Conservation (phyloP, 2,113 vertebrate genomes). For the Baryphthengus martii region DNA sequence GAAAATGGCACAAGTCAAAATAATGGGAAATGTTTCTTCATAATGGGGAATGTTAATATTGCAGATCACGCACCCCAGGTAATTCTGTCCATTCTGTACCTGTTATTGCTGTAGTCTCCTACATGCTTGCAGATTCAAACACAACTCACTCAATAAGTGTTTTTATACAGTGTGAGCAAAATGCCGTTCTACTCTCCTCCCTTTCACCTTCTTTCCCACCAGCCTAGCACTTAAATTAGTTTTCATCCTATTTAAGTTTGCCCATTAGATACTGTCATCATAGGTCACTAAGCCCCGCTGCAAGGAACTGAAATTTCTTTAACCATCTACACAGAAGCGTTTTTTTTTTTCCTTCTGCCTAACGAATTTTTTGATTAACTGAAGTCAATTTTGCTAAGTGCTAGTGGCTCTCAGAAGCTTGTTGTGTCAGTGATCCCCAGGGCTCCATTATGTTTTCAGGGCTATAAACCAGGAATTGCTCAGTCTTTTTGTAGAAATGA, state of each 20-base stretch:
- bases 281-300: background rate
- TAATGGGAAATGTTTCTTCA: background rate
- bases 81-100: background rate
- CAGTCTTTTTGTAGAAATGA: constrained; percentile 21
- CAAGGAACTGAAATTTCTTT: background rate
- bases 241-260: background rate
- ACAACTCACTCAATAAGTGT: background rate
- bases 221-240: background rate
- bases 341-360: background rate
- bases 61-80: background rate
- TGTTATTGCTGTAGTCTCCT: background rate
- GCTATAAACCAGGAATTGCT: constrained; percentile 42
- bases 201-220: background rate
- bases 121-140: background rate
- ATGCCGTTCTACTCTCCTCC: background rate
- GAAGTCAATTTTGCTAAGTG: constrained; percentile 71
- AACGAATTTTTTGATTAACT: constrained; percentile 58
- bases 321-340: background rate
- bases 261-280: background rate
- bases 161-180: background rate
- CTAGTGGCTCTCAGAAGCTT: constrained; percentile 54
- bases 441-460: constrained; percentile 54
- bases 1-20: background rate
- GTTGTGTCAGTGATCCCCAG: constrained; percentile 43
- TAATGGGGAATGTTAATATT: background rate